Evolutionary conservation across 1,140 invertebrate genomes (phyloP).

Genomic region (Chrysomallon squamiferum): DNA sequence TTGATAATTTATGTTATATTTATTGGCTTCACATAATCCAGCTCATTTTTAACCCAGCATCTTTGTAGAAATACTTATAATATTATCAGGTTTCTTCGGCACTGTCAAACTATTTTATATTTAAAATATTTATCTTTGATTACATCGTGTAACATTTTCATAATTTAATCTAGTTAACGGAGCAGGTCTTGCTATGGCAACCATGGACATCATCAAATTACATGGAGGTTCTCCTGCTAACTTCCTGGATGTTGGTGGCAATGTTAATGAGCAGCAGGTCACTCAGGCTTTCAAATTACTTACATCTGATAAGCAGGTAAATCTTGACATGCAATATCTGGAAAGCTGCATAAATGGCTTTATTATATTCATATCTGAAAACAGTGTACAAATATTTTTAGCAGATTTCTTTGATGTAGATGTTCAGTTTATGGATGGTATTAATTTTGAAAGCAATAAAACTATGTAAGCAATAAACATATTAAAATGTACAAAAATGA

Average conservation of each 20-base stretch:
- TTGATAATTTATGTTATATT: too few relatives aligned
- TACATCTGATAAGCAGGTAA: slow-evolving; percentile 56
- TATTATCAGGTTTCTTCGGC: too few relatives aligned
- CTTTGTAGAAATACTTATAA: too few relatives aligned
- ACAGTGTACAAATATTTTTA: neutral
- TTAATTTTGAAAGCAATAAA: too few relatives aligned
- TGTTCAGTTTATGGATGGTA: too few relatives aligned
- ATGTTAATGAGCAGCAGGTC: slow-evolving; percentile 77
- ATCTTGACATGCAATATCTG: neutral
- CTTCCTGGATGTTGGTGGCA: slow-evolving; percentile 67
- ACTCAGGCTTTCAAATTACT: slow-evolving; percentile 73
- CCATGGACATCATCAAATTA: slow-evolving; percentile 68
- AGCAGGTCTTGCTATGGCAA: slow-evolving; percentile 69
- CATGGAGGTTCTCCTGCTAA: slow-evolving; percentile 68
- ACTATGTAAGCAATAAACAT: too few relatives aligned
- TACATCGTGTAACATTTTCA: too few relatives aligned
- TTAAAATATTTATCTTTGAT: too few relatives aligned
- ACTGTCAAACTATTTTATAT: too few relatives aligned
- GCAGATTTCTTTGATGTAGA: neutral
- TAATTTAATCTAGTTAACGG: slow-evolving; percentile 67
- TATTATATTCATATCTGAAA: neutral
- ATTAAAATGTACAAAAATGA: too few relatives aligned
- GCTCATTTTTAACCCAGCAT: too few relatives aligned
- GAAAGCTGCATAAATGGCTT: neutral
- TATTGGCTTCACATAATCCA: too few relatives aligned